Evolutionary conservation across 2,797 vertebrate species (phyloP), one percentile per base, ranked within the genome.

Genomic region (Pterois miles): DNA sequence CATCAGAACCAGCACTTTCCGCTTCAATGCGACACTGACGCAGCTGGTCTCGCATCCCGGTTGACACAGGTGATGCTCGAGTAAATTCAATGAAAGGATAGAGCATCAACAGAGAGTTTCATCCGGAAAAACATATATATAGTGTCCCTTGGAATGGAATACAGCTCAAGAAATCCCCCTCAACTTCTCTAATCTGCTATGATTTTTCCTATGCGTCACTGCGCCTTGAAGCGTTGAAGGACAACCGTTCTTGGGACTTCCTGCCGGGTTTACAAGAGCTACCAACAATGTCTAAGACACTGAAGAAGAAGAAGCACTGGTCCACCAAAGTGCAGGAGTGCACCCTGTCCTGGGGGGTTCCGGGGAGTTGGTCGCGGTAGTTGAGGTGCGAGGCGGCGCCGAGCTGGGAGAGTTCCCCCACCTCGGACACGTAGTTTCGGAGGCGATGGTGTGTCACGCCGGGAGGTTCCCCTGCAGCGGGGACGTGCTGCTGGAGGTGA

Each of bases 281-380:
- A 46, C 52, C 60, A 36, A 89, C 59, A 52, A 99, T 99, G 98
- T 98, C 97, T 91, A 98, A 98, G 92, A 98, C 98, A 65, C 95
- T 99, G 92, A 98, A 98, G 78, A 98, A 97, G 95, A 98, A 97
- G 95, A 97, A 97, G 93, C 98, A 99, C 93, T 99, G 98, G 98
- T 95, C 97, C 66, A 89, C 95, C 74, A 98, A 98, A 93, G 97
- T 98, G 88, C 97, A 98, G 94, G 97, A 99, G 95, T 97, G 96
- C 88, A 92, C 95, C 43, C 93, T 97, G 83, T 97, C 97, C 59
- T 97, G 97, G 97, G 96, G 57, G 94, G 91, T 34, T 93, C 95
- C 65, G 96, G 94, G 10, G 97, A 97, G 87, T 88, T 97, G 71
- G 88, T 93, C 65, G 65, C 96, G 13, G 93, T 93, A 46, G 81